Evolutionary conservation across 2,113 vertebrate genomes (phyloP).

Genomic region (Paradoxurus hermaphroditus): DNA sequence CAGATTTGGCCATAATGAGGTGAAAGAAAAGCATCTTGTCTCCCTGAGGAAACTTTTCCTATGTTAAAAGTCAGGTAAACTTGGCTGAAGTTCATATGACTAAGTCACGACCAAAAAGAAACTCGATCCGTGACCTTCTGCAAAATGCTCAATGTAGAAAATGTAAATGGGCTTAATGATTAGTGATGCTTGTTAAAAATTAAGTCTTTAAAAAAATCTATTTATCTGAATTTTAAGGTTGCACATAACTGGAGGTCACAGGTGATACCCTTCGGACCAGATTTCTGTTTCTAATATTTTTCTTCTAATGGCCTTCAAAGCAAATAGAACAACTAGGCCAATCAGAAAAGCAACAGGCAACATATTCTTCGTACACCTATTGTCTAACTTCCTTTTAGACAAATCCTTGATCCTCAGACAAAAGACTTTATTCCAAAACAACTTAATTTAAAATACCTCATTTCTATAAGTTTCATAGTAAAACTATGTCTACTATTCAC

Average conservation of each 20-base stretch:
- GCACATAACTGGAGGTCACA: neutral
- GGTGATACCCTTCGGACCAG: neutral
- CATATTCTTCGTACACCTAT: neutral
- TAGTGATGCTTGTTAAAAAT: constrained; percentile 25
- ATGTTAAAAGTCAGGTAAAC: neutral
- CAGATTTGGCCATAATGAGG: neutral
- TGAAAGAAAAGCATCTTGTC: neutral
- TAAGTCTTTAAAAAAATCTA: constrained; percentile 1
- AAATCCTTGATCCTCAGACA: neutral
- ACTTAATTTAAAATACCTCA: neutral
- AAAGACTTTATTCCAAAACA: constrained; percentile 39
- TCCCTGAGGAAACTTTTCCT: neutral
- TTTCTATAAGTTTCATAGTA: neutral
- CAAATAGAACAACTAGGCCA: neutral
- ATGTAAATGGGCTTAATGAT: constrained; percentile 41
- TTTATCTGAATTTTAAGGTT: neutral
- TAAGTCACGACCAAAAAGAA: constrained; percentile 8
- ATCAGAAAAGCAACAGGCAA: neutral
- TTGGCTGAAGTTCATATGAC: neutral
- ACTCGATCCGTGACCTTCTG: neutral
- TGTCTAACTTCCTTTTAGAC: neutral
- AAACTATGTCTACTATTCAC: neutral
- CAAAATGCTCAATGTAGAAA: neutral
- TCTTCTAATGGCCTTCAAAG: neutral
- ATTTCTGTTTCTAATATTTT: constrained; percentile 14